Evolutionary conservation across 2,113 vertebrate species (phyloP).

Genomic region (Vidua macroura): DNA sequence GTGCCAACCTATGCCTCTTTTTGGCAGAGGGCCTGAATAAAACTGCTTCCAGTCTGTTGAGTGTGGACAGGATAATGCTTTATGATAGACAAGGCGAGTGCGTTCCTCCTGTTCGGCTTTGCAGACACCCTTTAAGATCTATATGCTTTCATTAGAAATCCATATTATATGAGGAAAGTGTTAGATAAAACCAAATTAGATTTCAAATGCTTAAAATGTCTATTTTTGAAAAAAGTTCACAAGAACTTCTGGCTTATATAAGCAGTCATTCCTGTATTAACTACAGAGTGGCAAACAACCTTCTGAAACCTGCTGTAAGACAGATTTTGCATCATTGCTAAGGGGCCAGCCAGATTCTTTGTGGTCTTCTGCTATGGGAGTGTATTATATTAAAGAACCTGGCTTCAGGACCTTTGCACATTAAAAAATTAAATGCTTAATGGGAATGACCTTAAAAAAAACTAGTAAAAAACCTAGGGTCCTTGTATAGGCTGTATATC

Average conservation of each 20-base stretch:
- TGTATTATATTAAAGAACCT: background rate
- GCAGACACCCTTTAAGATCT: background rate
- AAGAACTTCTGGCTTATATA: background rate
- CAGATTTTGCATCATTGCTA: background rate
- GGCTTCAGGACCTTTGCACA: background rate
- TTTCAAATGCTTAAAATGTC: background rate
- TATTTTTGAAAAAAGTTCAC: background rate
- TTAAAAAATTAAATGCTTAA: background rate
- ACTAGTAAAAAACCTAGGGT: background rate
- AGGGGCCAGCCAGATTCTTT: background rate
- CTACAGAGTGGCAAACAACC: background rate
- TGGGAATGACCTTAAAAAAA: background rate
- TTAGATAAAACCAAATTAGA: background rate
- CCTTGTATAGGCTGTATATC: background rate
- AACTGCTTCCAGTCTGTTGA: background rate
- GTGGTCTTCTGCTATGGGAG: background rate
- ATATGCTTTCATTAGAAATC: background rate
- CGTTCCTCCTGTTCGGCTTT: background rate
- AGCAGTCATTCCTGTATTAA: background rate
- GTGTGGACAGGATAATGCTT: background rate
- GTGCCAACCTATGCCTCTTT: background rate
- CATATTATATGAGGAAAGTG: background rate
- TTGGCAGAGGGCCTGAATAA: background rate
- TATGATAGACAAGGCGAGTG: background rate
- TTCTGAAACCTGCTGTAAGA: background rate